Percentiles rank a stretch among this genome's conserved stretches.
Conservation (phyloP, 1,140 invertebrate genomes). For the Vollenhovia emeryi region DNA sequence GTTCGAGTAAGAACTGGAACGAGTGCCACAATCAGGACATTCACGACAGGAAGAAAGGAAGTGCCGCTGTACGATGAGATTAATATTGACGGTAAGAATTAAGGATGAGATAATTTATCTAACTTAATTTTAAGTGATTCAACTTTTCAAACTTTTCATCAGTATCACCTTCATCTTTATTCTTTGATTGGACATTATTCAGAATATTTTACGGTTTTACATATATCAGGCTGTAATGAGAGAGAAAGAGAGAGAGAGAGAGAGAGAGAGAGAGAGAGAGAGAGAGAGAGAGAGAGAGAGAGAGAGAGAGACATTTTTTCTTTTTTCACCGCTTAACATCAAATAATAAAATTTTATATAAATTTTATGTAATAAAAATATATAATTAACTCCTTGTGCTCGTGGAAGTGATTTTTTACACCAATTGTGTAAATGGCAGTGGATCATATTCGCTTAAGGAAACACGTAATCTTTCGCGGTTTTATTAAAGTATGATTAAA, state of each 20-base stretch:
- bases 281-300: no score
- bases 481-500: slow-evolving; percentile 32
- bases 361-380: background rate
- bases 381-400: background rate
- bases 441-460: background rate
- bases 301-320: no score
- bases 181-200: background rate
- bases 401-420: slow-evolving; percentile 9
- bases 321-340: background rate
- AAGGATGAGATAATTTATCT: background rate
- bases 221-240: background rate
- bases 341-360: background rate
- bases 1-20: slow-evolving; percentile 51
- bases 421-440: slow-evolving; percentile 19
- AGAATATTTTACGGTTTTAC: background rate
- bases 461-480: background rate
- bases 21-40: background rate
- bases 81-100: slow-evolving; percentile 50
- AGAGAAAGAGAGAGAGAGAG: no score
- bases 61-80: slow-evolving; percentile 11
- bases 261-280: no score
- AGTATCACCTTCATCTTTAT: no score
- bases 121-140: background rate
- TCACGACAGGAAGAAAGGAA: background rate
- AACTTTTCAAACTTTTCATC: background rate